These are phyloP conservation scores for Neodiprion pinetum DNA, from an alignment of 1,140 invertebrate genomes.

Conservation along the genomic window DNA sequence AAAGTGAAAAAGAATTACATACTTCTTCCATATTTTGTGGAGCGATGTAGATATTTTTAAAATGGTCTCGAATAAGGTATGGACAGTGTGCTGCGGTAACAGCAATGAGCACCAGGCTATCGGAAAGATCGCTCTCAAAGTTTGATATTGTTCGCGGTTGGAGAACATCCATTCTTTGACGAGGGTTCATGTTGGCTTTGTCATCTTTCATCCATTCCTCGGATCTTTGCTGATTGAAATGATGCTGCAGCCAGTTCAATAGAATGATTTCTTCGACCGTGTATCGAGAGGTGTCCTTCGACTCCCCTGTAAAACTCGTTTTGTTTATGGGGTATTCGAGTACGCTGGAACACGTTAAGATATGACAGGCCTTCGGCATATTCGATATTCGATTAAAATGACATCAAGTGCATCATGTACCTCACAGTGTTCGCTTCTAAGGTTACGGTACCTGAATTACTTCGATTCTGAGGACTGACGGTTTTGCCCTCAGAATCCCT, in stretches of 20 bases:
- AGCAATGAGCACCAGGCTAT: slow-evolving; percentile 50
- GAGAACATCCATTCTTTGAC: slow-evolving; percentile 24
- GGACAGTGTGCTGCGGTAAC: slow-evolving; percentile 54
- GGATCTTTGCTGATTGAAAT: slow-evolving; percentile 33
- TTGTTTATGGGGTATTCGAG: neutral
- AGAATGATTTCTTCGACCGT: slow-evolving; percentile 29
- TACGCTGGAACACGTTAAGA: slow-evolving; percentile 6
- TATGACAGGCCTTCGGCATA: neutral
- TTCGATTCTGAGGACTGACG: neutral
- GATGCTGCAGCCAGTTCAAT: slow-evolving; percentile 36
- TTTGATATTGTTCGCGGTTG: slow-evolving; percentile 28
- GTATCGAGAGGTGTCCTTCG: too few species aligned
- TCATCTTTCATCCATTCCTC: slow-evolving; percentile 33
- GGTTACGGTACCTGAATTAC: neutral
- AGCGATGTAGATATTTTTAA: slow-evolving; percentile 44
- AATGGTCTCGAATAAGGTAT: slow-evolving; percentile 44
- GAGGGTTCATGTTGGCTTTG: slow-evolving; percentile 17
- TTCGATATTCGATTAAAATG: neutral
- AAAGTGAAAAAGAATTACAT: slow-evolving; percentile 9
- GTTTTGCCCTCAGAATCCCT: neutral
- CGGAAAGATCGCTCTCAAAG: slow-evolving; percentile 43
- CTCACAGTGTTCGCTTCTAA: neutral
- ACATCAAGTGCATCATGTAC: neutral
- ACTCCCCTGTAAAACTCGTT: neutral
- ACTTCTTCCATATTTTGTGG: slow-evolving; percentile 44